Percentiles rank a stretch among this genome's conserved stretches.
Evolutionary conservation across 2,113 vertebrate genomes (phyloP).

Genomic region (Callopanchax toddi): DNA sequence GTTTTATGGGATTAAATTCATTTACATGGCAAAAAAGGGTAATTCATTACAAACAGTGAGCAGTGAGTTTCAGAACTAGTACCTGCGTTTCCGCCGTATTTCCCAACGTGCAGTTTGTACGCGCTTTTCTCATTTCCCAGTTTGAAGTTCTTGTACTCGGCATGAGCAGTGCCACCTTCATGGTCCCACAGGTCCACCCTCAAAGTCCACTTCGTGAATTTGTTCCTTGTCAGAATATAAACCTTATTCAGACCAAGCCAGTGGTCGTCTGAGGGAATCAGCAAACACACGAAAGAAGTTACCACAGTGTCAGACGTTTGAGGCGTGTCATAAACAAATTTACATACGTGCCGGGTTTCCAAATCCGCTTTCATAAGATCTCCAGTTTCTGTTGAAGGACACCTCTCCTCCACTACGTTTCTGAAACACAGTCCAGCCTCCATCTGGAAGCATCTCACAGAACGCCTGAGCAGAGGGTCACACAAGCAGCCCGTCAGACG

Average conservation of each 20-base stretch:
- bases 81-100: constrained; percentile 72
- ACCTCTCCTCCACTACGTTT: constrained; percentile 49
- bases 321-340: no score
- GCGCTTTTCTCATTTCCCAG: constrained; percentile 39
- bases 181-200: constrained; percentile 76
- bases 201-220: constrained; percentile 39
- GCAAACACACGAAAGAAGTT: no score
- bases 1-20: no score
- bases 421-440: constrained; percentile 80
- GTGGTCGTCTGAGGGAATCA: constrained; percentile 62
- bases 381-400: constrained; percentile 64
- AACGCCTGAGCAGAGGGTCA: constrained; percentile 71
- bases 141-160: constrained; percentile 66
- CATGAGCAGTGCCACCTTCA: constrained; percentile 48
- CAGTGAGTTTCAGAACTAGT: no score
- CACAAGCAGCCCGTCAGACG: no score
- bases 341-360: no score
- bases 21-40: no score
- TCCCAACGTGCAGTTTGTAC: constrained; percentile 64
- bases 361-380: constrained; percentile 55
- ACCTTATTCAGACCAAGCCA: constrained; percentile 74
- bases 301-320: no score
- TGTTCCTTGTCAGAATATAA: constrained; percentile 49
- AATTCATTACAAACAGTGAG: no score
- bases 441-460: constrained; percentile 71